Conservation (phyloP, 37 sponge, comb jelly and placozoan species). For the Agelas oroides region DNA sequence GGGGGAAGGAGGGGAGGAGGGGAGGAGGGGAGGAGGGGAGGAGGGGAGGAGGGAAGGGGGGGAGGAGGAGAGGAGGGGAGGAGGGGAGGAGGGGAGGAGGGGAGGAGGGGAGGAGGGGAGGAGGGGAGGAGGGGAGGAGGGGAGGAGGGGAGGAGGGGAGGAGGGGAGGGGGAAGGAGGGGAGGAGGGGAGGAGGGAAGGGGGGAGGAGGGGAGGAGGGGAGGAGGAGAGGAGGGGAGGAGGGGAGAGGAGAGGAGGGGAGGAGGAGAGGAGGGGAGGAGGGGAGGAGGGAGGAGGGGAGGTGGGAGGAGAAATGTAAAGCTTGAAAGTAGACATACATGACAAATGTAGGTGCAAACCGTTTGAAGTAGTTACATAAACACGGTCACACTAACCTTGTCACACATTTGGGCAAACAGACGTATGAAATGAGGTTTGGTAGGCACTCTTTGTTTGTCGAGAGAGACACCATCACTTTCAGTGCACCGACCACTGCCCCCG, state of each 20-base stretch:
- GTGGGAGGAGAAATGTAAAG: neutral
- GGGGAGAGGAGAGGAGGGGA: slow-evolving; percentile 1
- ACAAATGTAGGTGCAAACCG: neutral
- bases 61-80: slow-evolving; percentile 13
- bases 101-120: neutral
- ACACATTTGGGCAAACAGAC: slow-evolving; percentile 72
- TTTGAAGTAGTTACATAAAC: neutral
- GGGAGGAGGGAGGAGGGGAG: neutral
- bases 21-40: neutral
- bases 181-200: slow-evolving; percentile 16
- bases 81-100: neutral
- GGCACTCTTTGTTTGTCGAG: slow-evolving; percentile 78
- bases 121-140: slow-evolving; percentile 1
- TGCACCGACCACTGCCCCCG: slow-evolving; percentile 46
- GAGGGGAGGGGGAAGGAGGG: slow-evolving; percentile 7
- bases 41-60: neutral
- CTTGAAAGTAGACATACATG: too few species aligned
- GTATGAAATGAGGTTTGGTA: slow-evolving; percentile 65
- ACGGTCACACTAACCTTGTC: slow-evolving; percentile 12
- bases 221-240: slow-evolving; percentile 7
- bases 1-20: slow-evolving; percentile 13
- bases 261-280: neutral
- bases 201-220: neutral
- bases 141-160: slow-evolving; percentile 41
- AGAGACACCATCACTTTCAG: slow-evolving; percentile 59